Evolutionary conservation across 2,113 vertebrate species (phyloP).

Genomic region (Aspidoscelis tigris): DNA sequence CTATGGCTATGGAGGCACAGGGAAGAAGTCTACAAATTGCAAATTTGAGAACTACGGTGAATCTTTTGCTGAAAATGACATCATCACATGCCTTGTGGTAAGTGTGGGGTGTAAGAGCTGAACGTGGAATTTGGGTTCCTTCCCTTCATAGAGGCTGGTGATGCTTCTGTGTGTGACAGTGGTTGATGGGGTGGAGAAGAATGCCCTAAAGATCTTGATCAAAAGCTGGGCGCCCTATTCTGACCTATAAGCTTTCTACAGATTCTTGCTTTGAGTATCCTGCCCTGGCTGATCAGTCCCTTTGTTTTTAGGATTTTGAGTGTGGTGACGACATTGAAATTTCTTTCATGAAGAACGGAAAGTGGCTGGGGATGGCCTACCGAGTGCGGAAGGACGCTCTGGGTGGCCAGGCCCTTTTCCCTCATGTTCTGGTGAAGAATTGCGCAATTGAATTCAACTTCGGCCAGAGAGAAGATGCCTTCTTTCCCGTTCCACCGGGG

Average conservation of each 20-base stretch:
- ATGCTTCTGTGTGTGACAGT: too few species aligned
- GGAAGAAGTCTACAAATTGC: constrained; percentile 86
- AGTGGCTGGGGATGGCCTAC: constrained; percentile 83
- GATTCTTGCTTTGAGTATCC: too few species aligned
- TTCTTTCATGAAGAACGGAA: constrained; percentile 88
- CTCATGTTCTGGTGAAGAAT: constrained; percentile 91
- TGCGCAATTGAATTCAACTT: constrained; percentile 94
- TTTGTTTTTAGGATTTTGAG: constrained; percentile 84
- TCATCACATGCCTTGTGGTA: constrained; percentile 89
- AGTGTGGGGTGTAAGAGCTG: constrained; percentile 57
- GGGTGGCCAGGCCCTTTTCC: constrained; percentile 84
- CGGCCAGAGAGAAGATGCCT: constrained; percentile 83
- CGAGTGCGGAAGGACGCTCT: constrained; percentile 78
- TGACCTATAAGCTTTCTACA: background rate
- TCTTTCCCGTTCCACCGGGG: constrained; percentile 81
- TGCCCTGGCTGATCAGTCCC: background rate
- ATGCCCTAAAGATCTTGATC: too few species aligned
- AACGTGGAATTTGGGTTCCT: too few species aligned
- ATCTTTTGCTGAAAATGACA: constrained; percentile 88
- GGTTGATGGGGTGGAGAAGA: too few species aligned
- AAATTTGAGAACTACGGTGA: constrained; percentile 90
- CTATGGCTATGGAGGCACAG: constrained; percentile 89
- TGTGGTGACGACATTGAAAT: constrained; percentile 84
- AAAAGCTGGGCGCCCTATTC: background rate
- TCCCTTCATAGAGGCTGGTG: background rate